Evolutionary conservation across 2,888 invertebrate species (phyloP).

Genomic region (Oscheius onirici): DNA sequence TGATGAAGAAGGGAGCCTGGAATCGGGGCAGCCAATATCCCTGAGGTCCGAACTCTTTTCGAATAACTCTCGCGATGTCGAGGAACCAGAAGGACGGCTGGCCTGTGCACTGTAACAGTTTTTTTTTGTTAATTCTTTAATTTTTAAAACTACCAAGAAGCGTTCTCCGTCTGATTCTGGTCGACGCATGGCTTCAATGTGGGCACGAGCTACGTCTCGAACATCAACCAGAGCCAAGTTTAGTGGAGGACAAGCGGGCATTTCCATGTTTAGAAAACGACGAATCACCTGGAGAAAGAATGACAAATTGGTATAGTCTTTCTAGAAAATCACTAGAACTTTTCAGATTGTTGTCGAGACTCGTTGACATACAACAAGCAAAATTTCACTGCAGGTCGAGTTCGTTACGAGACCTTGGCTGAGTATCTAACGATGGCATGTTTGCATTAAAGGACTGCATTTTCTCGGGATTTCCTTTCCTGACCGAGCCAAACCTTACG

Average conservation of each 20-base stretch:
- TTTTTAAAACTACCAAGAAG: slow-evolving; percentile 65
- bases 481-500: too few species aligned
- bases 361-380: too few species aligned
- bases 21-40: slow-evolving; percentile 73
- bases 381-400: too few species aligned
- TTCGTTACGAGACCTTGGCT: too few species aligned
- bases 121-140: not conserved
- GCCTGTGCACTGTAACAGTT: slow-evolving; percentile 43
- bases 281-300: slow-evolving; percentile 54
- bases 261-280: slow-evolving; percentile 63
- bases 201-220: slow-evolving; percentile 75
- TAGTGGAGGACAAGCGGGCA: slow-evolving; percentile 72
- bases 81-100: slow-evolving; percentile 73
- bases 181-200: slow-evolving; percentile 74
- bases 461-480: too few species aligned
- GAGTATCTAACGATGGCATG: too few species aligned
- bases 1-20: slow-evolving; percentile 72
- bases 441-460: too few species aligned
- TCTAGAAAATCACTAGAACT: too few species aligned
- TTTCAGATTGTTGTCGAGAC: too few species aligned
- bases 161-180: slow-evolving; percentile 74
- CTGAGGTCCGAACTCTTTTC: slow-evolving; percentile 71
- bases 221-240: slow-evolving; percentile 75
- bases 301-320: slow-evolving; percentile 31
- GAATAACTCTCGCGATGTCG: slow-evolving; percentile 74